phyloP scores from a whole-genome alignment of 2,797 vertebrate species.

The Okamejei kenojei region DNA sequence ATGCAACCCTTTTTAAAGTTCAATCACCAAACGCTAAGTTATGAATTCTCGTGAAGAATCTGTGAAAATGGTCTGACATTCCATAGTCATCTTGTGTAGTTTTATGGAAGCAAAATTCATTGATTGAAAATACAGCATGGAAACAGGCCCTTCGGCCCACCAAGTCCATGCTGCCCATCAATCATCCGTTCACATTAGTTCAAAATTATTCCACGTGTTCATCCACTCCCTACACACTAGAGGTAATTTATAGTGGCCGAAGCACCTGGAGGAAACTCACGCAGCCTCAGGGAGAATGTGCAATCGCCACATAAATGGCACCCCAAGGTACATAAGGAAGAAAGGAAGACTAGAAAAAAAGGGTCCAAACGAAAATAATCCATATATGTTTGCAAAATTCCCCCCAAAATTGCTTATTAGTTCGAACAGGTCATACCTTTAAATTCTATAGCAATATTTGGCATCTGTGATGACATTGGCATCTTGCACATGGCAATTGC shows the following conservation, averaged over 20 bases:
- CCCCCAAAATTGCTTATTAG: neutral
- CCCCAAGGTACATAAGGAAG: neutral
- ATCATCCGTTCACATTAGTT: too few relatives aligned
- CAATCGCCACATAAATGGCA: too few relatives aligned
- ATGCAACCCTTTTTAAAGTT: neutral
- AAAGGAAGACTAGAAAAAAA: neutral
- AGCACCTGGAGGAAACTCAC: too few relatives aligned
- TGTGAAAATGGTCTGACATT: neutral
- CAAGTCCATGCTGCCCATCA: too few relatives aligned
- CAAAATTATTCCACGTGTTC: too few relatives aligned
- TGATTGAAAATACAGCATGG: too few relatives aligned
- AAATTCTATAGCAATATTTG: neutral
- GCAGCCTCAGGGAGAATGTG: too few relatives aligned
- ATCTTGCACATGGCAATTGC: too few relatives aligned
- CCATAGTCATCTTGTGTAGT: neutral
- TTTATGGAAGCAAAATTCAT: neutral
- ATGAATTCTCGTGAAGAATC: neutral
- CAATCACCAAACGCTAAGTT: neutral
- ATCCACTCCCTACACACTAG: too few relatives aligned
- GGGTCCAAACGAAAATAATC: neutral
- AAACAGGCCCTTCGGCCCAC: too few relatives aligned
- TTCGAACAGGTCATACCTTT: neutral
- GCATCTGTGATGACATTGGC: too few relatives aligned
- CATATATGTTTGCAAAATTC: neutral
- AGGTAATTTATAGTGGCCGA: too few relatives aligned